These are phyloP conservation scores for Cherax quadricarinatus DNA, from an alignment of 1,140 invertebrate genomes.

Conservation along the genomic window DNA sequence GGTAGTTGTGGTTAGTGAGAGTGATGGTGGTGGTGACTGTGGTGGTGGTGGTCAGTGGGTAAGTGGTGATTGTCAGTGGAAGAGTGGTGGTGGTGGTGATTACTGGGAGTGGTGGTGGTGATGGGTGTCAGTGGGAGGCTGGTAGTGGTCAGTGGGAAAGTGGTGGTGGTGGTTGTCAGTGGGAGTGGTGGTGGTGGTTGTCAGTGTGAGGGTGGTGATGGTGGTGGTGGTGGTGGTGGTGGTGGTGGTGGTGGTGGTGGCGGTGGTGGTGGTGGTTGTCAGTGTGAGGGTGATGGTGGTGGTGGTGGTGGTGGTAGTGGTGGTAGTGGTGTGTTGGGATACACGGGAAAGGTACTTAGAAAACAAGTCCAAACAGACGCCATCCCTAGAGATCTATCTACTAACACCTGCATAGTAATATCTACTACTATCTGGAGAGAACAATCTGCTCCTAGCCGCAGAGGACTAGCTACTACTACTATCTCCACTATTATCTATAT, in stretches of 20 bases:
- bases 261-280: background rate
- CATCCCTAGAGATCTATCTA: no score
- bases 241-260: background rate
- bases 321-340: background rate
- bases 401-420: no score
- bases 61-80: background rate
- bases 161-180: background rate
- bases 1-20: background rate
- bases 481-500: no score
- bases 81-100: background rate
- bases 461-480: no score
- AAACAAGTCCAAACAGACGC: no score
- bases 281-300: no score
- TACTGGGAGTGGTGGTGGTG: constrained; percentile 24
- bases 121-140: background rate
- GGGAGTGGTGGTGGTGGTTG: background rate
- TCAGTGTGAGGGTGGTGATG: no score
- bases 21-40: background rate
- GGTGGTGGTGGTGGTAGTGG: background rate
- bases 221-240: no score
- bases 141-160: background rate
- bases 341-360: no score
- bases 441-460: no score
- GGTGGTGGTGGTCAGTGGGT: constrained; percentile 1
- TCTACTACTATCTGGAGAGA: no score